A percentile compares a stretch with the other conserved stretches of the same genome.
These are phyloP conservation scores for Trichogramma dendrolimi DNA, from an alignment of 2,888 invertebrate species.

Conservation along the genomic window DNA sequence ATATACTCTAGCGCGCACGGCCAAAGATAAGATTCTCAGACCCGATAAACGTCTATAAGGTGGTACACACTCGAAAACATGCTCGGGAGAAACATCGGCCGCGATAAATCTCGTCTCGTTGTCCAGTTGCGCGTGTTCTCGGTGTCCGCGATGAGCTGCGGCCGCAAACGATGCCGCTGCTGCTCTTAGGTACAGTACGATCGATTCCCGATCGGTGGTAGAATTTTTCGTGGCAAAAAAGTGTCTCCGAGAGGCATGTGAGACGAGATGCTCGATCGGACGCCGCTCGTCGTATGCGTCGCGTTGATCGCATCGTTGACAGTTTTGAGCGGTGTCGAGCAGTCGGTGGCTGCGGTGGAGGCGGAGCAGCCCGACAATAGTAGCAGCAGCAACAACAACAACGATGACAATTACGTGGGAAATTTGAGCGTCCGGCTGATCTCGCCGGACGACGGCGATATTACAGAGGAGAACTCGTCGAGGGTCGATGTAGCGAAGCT, in stretches of 20 bases:
- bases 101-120: too few relatives aligned
- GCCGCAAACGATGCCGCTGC: not conserved
- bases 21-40: too few relatives aligned
- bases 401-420: not conserved
- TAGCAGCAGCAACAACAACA: too few relatives aligned
- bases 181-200: not conserved
- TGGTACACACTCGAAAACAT: too few relatives aligned
- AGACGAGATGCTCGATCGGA: constrained; percentile 12
- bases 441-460: not conserved
- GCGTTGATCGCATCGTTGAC: not conserved
- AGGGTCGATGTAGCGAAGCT: not conserved
- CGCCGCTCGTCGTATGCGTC: not conserved
- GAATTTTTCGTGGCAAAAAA: not conserved
- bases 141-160: too few relatives aligned
- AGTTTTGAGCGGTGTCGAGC: not conserved
- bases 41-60: too few relatives aligned
- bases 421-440: constrained; percentile 15
- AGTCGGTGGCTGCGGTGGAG: not conserved
- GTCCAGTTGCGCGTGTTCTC: too few relatives aligned
- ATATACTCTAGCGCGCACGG: too few relatives aligned
- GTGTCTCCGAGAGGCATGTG: not conserved
- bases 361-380: not conserved
- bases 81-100: too few relatives aligned
- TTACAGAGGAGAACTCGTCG: not conserved
- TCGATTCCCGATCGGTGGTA: not conserved